A percentile compares a stretch with the other conserved stretches of the same genome.
These are phyloP conservation scores for Chamaea fasciata DNA, from an alignment of 2,113 vertebrate species.

Conservation along the genomic window DNA sequence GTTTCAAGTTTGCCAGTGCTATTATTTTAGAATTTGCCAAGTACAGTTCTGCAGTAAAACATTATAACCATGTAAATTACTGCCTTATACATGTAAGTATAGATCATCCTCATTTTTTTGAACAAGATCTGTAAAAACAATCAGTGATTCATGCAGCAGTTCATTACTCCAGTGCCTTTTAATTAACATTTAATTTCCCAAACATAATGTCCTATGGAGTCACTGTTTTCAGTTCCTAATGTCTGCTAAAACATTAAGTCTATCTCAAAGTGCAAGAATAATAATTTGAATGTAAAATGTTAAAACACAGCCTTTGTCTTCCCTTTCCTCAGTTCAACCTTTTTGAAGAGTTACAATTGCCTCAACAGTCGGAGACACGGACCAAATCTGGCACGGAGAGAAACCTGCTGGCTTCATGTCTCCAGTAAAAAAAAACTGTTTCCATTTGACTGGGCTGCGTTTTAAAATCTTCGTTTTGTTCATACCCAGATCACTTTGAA, in stretches of 20 bases:
- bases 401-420: background rate
- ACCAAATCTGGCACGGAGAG: background rate
- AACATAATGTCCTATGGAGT: constrained; percentile 11
- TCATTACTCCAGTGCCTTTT: constrained; percentile 25
- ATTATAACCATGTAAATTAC: constrained; percentile 2
- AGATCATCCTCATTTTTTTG: background rate
- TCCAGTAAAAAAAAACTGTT: background rate
- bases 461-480: background rate
- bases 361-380: background rate
- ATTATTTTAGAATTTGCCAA: constrained; percentile 37
- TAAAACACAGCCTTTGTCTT: constrained; percentile 21
- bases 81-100: constrained; percentile 6
- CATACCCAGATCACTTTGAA: background rate
- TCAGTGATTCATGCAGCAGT: constrained; percentile 16
- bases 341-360: background rate
- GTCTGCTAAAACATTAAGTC: constrained; percentile 27
- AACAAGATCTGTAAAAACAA: constrained; percentile 25
- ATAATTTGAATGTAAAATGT: constrained; percentile 11
- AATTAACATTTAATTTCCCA: constrained; percentile 52
- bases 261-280: background rate
- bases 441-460: background rate
- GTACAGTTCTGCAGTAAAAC: constrained; percentile 1
- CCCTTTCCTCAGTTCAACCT: background rate
- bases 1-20: background rate
- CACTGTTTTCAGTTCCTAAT: constrained; percentile 15